Base-by-base conservation (phyloP, 2,888 invertebrate genomes). In the Dascillus cervinus region DNA sequence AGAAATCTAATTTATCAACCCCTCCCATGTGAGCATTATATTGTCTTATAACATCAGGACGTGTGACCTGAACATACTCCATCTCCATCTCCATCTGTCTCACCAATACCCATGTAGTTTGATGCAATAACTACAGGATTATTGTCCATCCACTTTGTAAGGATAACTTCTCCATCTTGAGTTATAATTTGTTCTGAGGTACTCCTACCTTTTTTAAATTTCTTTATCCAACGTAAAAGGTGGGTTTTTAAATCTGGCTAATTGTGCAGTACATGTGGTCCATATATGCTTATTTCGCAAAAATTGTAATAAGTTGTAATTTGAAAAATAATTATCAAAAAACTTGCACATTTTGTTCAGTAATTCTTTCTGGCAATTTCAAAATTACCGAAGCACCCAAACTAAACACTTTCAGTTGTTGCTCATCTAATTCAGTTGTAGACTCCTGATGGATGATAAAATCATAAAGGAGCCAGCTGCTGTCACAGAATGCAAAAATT, bases 361-460 rank as follows among this genome's bases (percentile, higher is more conserved):
- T 32, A 10, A 41, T 39, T 20, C 41, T 24, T 26, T 43, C 31
- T 10, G 35, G 9, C 13, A 43, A 26, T 17, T 38, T 30, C 22
- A 27, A 26, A n/a, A 43, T 39, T 11, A 33, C 29, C 22, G 32
- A 24, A 15, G 30, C 34, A 15, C 43, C 47, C 11, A 37, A 25
- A 11, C 41, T 46, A 32, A 46, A 37, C 10, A 29, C 6, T 40
- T 14, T 32, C 12, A 19, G 23, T 22, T 10, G 22, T 25, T n/a
- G n/a, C n/a, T n/a, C n/a, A n/a, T 35, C 29, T 34, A 54, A 25
- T 31, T 36, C 39, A 14, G 43, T 45, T n/a, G 39, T 40, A 5
- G 35, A 26, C 5, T 50, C 47, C 40, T 55, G 55, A 35, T 55
- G 55, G 12, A 52, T 38, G 20, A 55, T 32, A 38, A 55, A 55